These are phyloP conservation scores for Oceanodroma leucorhoa DNA, from an alignment of 2,797 vertebrate species.

Conservation along the genomic window DNA sequence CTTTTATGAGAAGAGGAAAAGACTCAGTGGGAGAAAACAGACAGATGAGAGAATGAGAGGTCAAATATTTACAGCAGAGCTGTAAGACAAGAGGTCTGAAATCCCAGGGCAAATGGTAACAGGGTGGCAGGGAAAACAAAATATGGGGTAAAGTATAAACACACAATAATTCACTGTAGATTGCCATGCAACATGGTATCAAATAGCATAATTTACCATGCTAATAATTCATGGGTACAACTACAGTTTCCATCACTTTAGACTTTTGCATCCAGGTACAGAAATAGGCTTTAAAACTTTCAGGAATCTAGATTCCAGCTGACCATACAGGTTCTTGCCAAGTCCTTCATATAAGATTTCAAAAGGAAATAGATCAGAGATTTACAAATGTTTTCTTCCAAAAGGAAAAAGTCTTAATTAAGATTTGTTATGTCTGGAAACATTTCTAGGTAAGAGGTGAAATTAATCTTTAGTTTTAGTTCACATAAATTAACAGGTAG, in stretches of 20 bases:
- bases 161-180: background rate
- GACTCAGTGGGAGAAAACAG: conserved; percentile 30
- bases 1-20: conserved; percentile 49
- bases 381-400: background rate
- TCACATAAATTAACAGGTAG: background rate
- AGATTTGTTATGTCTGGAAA: background rate
- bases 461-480: background rate
- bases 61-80: conserved; percentile 18
- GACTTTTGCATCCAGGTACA: background rate
- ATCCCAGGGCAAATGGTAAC: background rate
- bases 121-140: conserved; percentile 39
- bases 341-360: background rate
- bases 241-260: background rate
- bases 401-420: background rate
- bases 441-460: background rate
- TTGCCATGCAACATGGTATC: background rate
- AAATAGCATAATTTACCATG: background rate
- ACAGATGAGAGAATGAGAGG: conserved; percentile 12
- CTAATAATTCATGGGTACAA: background rate
- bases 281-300: conserved; percentile 14
- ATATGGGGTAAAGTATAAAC: background rate
- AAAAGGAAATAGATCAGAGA: background rate
- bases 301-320: background rate
- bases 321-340: background rate
- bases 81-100: conserved; percentile 3